phyloP scores from a whole-genome alignment of 1,140 invertebrate genomes.

The Tetramorium parvispinum region DNA sequence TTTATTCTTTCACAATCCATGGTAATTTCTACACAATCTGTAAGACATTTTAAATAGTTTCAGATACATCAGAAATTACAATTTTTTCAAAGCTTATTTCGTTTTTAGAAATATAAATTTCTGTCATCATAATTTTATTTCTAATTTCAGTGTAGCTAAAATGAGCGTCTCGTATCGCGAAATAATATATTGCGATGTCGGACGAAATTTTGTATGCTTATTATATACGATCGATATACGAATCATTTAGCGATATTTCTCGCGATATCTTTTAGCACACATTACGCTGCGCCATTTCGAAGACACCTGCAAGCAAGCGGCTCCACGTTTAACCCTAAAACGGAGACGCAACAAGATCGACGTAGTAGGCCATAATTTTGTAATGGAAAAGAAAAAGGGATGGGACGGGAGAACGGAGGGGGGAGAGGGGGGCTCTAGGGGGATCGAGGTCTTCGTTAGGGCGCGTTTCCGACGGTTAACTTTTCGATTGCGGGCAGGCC shows the following conservation, averaged over 20 bases:
- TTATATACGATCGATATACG: no score
- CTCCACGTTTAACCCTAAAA: neutral
- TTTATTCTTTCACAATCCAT: neutral
- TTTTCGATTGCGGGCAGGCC: conserved; percentile 65
- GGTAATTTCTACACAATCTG: neutral
- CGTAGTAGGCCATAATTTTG: conserved; percentile 14
- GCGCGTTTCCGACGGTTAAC: conserved; percentile 60
- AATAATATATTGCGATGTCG: neutral
- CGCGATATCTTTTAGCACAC: neutral
- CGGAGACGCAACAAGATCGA: conserved; percentile 6
- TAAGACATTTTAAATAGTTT: neutral
- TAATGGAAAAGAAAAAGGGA: neutral
- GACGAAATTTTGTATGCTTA: neutral
- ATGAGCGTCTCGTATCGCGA: neutral
- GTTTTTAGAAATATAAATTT: neutral
- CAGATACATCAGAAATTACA: neutral
- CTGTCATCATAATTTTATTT: neutral
- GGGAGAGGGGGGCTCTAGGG: neutral
- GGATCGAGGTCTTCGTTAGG: conserved; percentile 44
- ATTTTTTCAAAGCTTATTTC: neutral
- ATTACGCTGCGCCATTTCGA: neutral
- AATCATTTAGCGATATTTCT: neutral
- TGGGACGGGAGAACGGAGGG: neutral
- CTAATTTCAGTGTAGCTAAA: neutral
- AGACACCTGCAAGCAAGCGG: neutral